Evolutionary conservation across 2,888 invertebrate genomes (phyloP), one percentile per base, ranked within the genome.

Genomic region (Zygothrica quintamaculata): DNA sequence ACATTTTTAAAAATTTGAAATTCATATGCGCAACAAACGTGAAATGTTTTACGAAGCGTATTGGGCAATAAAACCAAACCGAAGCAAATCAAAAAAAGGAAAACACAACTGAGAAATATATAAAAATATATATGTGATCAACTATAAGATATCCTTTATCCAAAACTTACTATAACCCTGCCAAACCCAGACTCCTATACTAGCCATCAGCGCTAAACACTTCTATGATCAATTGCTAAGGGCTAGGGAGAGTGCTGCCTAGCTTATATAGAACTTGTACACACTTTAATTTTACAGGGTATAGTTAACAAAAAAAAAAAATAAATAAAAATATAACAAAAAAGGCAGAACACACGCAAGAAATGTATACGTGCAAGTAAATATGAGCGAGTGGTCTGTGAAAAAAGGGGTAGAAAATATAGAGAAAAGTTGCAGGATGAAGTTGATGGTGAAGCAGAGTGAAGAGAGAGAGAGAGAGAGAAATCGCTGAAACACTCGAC

Each of bases 1-100:
- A 84, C 81, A 82, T 82, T 86, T 80, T 86, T 76, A 86, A 84
- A 84, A 86, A 84, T 84, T 84, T 84, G 81, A 84, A 84, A 84
- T 84, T 84, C 82, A 84, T 84, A 84, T 87, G 76, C 84, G 84
- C 87, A 84, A 69, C 82, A 87, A 84, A 84, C 87, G 87, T 86
- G 84, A 86, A 86, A 86, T 82, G 82, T 77, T 82, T 82, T 68
- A 65, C 84, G 76, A 82, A 86, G 86, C 86, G 84, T 86, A 81
- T 86, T 80, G 61, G 66, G 71, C 77, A 86, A 84, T 80, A 82
- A 84, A 80, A 80, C 71, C 64, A 71, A 71, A 65, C 39, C 60
- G 39, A 47, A 51, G 11, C 29, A n/a, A 46, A 43, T 39, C 42
- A 29, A 65, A 50, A 33, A 22, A 47, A 43, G 39, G 36, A 29